Percentiles rank a stretch among this genome's conserved stretches.
Conservation (phyloP, 2,888 invertebrate genomes). For the Tineola bisselliella region DNA sequence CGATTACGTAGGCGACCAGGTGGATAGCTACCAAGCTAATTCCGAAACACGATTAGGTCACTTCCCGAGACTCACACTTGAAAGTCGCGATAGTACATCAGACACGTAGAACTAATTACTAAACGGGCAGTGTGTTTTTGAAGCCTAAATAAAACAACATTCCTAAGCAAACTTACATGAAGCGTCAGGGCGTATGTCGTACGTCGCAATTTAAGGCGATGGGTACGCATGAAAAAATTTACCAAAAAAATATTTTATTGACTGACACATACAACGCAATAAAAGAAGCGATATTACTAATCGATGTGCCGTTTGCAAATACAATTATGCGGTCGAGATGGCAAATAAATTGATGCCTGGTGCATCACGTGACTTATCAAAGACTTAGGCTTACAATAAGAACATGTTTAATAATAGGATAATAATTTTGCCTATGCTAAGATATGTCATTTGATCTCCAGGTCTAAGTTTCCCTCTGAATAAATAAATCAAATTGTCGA, state of each 20-base stretch:
- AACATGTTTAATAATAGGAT: no score
- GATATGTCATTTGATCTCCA: no score
- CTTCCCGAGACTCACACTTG: no score
- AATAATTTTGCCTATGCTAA: no score
- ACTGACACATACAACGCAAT: conserved; percentile 43
- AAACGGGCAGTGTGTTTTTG: background rate
- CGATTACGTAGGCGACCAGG: no score
- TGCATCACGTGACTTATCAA: background rate
- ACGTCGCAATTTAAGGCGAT: conserved; percentile 40
- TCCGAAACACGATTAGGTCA: no score
- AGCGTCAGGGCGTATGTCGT: conserved; percentile 46
- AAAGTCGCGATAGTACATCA: no score
- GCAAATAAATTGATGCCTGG: background rate
- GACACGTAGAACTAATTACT: no score
- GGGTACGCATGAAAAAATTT: conserved; percentile 56
- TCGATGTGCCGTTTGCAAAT: background rate
- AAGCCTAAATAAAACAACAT: conserved; percentile 24
- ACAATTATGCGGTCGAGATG: background rate
- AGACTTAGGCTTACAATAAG: no score
- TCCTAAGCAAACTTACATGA: conserved; percentile 59
- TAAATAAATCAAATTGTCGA: background rate
- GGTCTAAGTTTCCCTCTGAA: no score
- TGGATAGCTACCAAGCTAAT: no score
- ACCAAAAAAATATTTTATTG: conserved; percentile 52
- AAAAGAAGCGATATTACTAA: conserved; percentile 32